Conservation (phyloP, 1,140 invertebrate species). For the Gryon sp. region DNA sequence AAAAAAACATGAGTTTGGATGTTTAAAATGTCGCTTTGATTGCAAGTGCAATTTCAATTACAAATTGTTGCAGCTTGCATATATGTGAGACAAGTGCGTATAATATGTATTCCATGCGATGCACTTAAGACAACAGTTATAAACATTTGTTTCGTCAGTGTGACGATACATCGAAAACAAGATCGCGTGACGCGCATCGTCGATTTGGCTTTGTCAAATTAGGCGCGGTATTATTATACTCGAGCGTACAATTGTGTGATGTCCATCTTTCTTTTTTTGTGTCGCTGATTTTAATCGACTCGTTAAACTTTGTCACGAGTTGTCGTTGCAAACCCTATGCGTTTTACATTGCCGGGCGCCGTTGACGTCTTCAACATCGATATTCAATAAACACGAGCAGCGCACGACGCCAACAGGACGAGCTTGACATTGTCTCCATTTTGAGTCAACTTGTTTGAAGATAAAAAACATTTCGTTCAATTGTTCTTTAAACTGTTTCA, state of each 20-base stretch:
- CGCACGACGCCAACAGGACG: constrained; percentile 18
- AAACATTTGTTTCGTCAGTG: constrained; percentile 47
- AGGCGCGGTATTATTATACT: constrained; percentile 40
- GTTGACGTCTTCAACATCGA: constrained; percentile 32
- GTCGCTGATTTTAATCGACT: constrained; percentile 55
- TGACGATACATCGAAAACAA: constrained; percentile 39
- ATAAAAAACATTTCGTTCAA: too few species aligned
- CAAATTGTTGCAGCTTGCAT: too few species aligned
- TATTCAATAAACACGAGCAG: constrained; percentile 48
- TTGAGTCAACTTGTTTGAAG: constrained; percentile 8
- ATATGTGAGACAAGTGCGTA: too few species aligned
- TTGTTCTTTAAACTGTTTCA: too few species aligned
- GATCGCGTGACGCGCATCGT: constrained; percentile 45
- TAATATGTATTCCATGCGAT: constrained; percentile 13
- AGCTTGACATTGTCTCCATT: constrained; percentile 21
- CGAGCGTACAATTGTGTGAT: too few species aligned
- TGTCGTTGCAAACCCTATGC: constrained; percentile 2
- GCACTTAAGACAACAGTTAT: constrained; percentile 33
- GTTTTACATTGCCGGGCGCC: constrained; percentile 6
- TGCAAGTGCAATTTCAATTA: too few species aligned
- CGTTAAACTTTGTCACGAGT: constrained; percentile 59
- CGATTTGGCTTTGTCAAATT: constrained; percentile 44
- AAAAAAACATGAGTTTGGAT: too few species aligned
- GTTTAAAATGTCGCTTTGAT: too few species aligned
- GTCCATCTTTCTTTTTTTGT: too few species aligned